Evolutionary conservation across 2,113 vertebrate species (phyloP), one percentile per base, ranked within the genome.

Genomic region (Rallus limicola): DNA sequence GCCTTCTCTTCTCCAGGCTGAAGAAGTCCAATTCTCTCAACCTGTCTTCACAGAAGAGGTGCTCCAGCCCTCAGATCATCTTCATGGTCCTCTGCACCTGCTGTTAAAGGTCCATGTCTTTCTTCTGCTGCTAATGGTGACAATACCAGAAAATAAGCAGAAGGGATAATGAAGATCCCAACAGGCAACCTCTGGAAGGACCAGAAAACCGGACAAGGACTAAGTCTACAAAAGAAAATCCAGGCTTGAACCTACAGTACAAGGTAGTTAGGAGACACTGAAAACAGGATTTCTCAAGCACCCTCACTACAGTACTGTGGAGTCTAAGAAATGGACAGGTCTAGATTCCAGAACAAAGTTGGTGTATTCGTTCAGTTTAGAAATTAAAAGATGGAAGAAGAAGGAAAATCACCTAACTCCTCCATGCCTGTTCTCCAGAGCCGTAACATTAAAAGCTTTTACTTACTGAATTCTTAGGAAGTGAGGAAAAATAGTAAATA

Each of bases 11-110:
- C 74, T 44, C 46, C 64, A 62, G 64, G 71, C 26, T 44, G 46
- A 78, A 42, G 8, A 6, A 6, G 10, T 31, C 36, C 33, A 53
- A 15, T 11, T 17, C 36, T 15, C 52, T 14, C 59, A 56, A 5
- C 9, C 42, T 36, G 1, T 26, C 25, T 2, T 26, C 20, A 21
- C 0, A 67, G 52, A 0, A 59, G 16, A 52, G 25, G 16, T 16
- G 16, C 3, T 64, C 52, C 52, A 65, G 24, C 60, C 42, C 77
- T 52, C 16, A 0, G 9, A 59, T 3, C n/a, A 34, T 36, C 8
- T 65, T 29, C 6, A 2, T 50, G 42, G 31, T 48, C 11, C 11
- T 69, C 46, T 55, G 36, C 33, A 36, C 20, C 25, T 1, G 11
- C 46, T 29, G 31, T 1, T 53, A 16, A 44, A 67, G 28, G 2